phyloP scores from a whole-genome alignment of 2,797 vertebrate genomes.

The Meriones psammophilus region DNA sequence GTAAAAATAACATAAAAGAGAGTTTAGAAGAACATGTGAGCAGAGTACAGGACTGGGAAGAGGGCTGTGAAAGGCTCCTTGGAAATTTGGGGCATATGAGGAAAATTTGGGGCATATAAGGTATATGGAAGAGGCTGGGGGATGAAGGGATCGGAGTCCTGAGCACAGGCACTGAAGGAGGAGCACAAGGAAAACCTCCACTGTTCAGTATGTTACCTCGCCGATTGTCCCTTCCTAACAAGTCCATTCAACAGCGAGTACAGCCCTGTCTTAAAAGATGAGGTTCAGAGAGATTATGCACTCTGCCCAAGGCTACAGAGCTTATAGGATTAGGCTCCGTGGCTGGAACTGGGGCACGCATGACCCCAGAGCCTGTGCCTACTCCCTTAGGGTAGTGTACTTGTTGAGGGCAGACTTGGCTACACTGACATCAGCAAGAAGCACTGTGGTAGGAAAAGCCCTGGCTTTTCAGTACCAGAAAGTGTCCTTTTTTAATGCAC shows the following conservation, averaged over 20 bases:
- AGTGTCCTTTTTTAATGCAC: constrained; percentile 40
- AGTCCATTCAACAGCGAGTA: background rate
- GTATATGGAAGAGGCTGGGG: background rate
- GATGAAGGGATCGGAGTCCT: background rate
- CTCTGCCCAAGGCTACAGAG: constrained; percentile 8
- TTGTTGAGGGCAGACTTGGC: constrained; percentile 11
- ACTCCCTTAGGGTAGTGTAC: background rate
- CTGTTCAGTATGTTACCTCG: background rate
- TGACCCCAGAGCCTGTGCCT: constrained; percentile 43
- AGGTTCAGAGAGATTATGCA: constrained; percentile 9
- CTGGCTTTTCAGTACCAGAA: constrained; percentile 27
- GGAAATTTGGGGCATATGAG: background rate
- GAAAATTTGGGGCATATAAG: background rate
- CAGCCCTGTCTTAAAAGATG: background rate
- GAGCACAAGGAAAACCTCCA: background rate
- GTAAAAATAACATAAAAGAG: background rate
- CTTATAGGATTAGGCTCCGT: background rate
- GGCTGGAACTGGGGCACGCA: background rate
- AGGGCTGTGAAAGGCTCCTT: background rate
- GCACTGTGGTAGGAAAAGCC: constrained; percentile 36
- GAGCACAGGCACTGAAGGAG: background rate
- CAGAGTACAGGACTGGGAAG: background rate
- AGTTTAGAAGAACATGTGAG: background rate
- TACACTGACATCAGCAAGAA: constrained; percentile 32
- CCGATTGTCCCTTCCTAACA: background rate